Conservation (phyloP, 2,797 vertebrate species). For the Prunella strophiata region DNA sequence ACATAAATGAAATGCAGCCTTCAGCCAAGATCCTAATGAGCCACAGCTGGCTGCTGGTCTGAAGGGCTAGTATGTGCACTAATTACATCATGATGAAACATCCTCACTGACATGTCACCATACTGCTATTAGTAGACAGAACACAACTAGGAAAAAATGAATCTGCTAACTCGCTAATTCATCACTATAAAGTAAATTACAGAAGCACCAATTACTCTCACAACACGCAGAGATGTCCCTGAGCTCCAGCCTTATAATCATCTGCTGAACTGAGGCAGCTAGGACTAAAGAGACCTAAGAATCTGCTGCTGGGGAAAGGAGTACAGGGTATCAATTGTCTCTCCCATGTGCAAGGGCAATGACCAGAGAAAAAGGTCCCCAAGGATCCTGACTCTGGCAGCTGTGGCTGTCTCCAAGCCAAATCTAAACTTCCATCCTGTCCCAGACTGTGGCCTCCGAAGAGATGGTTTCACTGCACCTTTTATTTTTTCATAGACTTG, state of each 20-base stretch:
- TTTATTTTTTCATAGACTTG: neutral
- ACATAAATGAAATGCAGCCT: constrained; percentile 35
- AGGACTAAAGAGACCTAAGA: neutral
- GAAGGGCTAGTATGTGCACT: neutral
- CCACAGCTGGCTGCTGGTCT: constrained; percentile 49
- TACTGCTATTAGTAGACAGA: neutral
- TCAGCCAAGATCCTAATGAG: constrained; percentile 19
- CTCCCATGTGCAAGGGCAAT: neutral
- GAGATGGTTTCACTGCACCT: neutral
- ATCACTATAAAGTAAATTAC: constrained; percentile 18
- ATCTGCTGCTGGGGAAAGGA: neutral
- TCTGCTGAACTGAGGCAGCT: neutral
- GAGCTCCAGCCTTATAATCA: neutral
- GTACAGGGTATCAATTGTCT: neutral
- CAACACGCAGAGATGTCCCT: neutral
- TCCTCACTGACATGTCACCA: neutral
- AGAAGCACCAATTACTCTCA: neutral
- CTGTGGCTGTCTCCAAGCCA: neutral
- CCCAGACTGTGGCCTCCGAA: neutral
- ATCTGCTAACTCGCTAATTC: constrained; percentile 10
- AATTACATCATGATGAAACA: constrained; percentile 17
- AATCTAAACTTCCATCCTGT: neutral
- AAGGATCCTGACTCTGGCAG: neutral
- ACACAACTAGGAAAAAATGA: neutral
- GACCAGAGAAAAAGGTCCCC: neutral